Evolutionary conservation across 2,113 vertebrate genomes (phyloP).

Genomic region (Mola mola): DNA sequence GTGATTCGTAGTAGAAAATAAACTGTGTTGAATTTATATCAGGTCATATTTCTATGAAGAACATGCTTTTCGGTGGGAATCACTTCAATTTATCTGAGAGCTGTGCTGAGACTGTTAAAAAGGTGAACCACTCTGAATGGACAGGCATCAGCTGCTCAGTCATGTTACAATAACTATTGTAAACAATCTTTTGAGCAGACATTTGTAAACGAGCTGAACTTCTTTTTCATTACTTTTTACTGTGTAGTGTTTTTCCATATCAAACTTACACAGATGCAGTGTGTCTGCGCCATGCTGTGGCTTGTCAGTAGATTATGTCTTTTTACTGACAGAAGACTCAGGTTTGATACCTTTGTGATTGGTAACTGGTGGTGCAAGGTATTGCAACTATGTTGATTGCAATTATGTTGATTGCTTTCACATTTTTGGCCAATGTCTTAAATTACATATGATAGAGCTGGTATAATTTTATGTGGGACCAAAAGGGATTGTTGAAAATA

Average conservation of each 20-base stretch:
- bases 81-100: background rate
- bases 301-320: background rate
- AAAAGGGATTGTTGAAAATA: slow-evolving; percentile 61
- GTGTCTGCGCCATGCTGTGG: background rate
- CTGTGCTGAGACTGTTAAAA: background rate
- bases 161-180: background rate
- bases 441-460: slow-evolving; percentile 20
- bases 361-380: slow-evolving; percentile 24
- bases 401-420: slow-evolving; percentile 26
- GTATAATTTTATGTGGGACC: slow-evolving; percentile 33
- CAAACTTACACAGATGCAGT: background rate
- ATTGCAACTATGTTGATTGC: slow-evolving; percentile 16
- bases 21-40: slow-evolving; percentile 2
- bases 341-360: slow-evolving; percentile 24
- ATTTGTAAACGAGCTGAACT: slow-evolving; percentile 35
- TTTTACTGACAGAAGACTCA: too few relatives aligned
- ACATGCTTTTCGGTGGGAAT: background rate
- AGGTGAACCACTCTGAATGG: background rate
- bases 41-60: slow-evolving; percentile 8
- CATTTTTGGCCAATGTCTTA: slow-evolving; percentile 7
- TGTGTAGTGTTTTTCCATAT: background rate
- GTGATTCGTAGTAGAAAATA: background rate
- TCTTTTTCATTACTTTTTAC: slow-evolving; percentile 6
- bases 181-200: slow-evolving; percentile 8
- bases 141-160: background rate